Evolutionary conservation across 2,888 invertebrate species (phyloP).

Genomic region (Pyrrhosoma nymphula): DNA sequence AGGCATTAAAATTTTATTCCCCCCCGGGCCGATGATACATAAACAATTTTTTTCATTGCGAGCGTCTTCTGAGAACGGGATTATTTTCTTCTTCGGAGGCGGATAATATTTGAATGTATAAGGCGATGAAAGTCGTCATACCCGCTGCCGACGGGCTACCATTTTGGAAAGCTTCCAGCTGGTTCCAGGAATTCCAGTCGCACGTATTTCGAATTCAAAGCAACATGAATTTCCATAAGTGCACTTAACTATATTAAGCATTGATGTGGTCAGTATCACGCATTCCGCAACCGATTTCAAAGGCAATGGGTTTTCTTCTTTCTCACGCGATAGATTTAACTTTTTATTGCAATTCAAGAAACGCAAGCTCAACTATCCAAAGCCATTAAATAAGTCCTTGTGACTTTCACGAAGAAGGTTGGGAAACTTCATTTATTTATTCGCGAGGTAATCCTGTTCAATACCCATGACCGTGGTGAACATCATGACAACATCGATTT

Average conservation of each 20-base stretch:
- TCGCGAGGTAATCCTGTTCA: not conserved
- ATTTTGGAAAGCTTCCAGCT: not conserved
- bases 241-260: not conserved
- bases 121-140: not conserved
- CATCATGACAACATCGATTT: not conserved
- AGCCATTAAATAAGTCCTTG: not conserved
- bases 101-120: conserved; percentile 25
- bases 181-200: not conserved
- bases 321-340: not conserved
- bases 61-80: not conserved
- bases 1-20: not conserved
- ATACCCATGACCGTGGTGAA: not conserved
- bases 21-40: not conserved
- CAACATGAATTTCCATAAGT: not conserved
- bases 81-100: not conserved
- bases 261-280: not conserved
- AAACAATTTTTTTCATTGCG: not conserved
- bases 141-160: not conserved
- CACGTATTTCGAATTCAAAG: conserved; percentile 1
- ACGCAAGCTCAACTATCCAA: not conserved
- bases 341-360: not conserved
- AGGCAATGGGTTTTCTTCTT: not conserved
- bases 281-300: not conserved
- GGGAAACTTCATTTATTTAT: not conserved
- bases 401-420: not conserved